phyloP scores from a whole-genome alignment of 2,888 invertebrate species.

The Lochmaea crataegi region DNA sequence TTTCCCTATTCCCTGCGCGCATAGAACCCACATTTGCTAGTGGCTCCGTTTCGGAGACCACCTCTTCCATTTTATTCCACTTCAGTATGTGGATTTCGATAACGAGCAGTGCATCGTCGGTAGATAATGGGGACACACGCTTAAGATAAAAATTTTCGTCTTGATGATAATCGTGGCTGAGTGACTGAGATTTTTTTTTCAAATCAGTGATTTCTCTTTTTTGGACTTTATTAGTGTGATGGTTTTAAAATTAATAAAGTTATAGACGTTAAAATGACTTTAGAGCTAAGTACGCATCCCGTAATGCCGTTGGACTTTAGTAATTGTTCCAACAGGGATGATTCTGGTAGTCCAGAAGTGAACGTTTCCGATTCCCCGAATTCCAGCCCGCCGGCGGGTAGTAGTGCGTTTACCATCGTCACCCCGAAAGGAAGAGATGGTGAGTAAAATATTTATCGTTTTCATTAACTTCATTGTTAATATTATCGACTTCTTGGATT shows the following conservation, averaged over 20 bases:
- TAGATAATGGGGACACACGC: constrained; percentile 57
- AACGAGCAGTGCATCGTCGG: constrained; percentile 61
- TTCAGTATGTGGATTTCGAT: constrained; percentile 56
- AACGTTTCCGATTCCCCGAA: constrained; percentile 59
- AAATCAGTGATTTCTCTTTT: not conserved
- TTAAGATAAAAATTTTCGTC: constrained; percentile 33
- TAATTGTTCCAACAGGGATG: constrained; percentile 62
- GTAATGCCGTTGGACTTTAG: constrained; percentile 77
- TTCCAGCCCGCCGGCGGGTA: constrained; percentile 59
- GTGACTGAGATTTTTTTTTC: constrained; percentile 19
- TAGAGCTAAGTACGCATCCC: constrained; percentile 71
- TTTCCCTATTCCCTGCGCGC: constrained; percentile 31
- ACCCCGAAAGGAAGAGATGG: constrained; percentile 71
- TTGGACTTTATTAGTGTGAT: too few relatives aligned
- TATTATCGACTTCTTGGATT: too few relatives aligned
- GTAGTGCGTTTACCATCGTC: constrained; percentile 76
- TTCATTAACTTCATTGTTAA: not conserved
- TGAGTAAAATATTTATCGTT: constrained; percentile 21
- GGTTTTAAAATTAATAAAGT: too few relatives aligned
- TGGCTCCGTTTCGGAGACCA: constrained; percentile 27
- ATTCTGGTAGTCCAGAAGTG: constrained; percentile 58
- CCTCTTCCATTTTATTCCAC: constrained; percentile 42
- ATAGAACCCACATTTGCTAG: constrained; percentile 42
- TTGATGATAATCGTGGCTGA: constrained; percentile 16
- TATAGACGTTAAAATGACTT: constrained; percentile 60